Conservation (phyloP, 2,888 invertebrate species). For the Watsonalla binaria region DNA sequence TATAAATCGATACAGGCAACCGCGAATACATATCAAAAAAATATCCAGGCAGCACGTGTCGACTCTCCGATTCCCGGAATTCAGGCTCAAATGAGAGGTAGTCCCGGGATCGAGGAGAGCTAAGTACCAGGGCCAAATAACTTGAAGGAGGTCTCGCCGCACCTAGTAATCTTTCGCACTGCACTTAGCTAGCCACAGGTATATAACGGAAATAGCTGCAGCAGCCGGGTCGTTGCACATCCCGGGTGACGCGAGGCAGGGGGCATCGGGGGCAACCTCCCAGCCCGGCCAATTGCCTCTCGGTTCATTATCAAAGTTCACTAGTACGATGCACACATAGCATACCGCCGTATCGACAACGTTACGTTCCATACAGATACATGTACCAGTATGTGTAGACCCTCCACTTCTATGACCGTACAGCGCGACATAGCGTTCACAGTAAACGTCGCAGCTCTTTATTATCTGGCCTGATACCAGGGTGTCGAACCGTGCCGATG, state of each 20-base stretch:
- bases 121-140: neutral
- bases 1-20: no score
- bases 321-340: conserved; percentile 64
- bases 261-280: conserved; percentile 26
- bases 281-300: conserved; percentile 57
- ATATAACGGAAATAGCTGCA: conserved; percentile 45
- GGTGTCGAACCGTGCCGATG: conserved; percentile 54
- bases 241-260: conserved; percentile 41
- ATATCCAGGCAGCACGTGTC: no score
- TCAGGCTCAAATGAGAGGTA: no score
- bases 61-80: no score
- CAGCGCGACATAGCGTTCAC: conserved; percentile 9
- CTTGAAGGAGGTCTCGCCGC: neutral
- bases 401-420: conserved; percentile 29
- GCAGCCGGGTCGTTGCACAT: conserved; percentile 49
- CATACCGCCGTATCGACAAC: conserved; percentile 21
- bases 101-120: neutral
- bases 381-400: conserved; percentile 28
- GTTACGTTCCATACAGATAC: conserved; percentile 34
- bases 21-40: no score
- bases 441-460: conserved; percentile 37
- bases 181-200: conserved; percentile 3
- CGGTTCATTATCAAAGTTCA: conserved; percentile 78
- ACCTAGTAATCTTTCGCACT: conserved; percentile 7
- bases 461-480: conserved; percentile 30